Evolutionary conservation across 2,113 vertebrate genomes (phyloP), one percentile per base, ranked within the genome.

Genomic region (Plectropomus leopardus): DNA sequence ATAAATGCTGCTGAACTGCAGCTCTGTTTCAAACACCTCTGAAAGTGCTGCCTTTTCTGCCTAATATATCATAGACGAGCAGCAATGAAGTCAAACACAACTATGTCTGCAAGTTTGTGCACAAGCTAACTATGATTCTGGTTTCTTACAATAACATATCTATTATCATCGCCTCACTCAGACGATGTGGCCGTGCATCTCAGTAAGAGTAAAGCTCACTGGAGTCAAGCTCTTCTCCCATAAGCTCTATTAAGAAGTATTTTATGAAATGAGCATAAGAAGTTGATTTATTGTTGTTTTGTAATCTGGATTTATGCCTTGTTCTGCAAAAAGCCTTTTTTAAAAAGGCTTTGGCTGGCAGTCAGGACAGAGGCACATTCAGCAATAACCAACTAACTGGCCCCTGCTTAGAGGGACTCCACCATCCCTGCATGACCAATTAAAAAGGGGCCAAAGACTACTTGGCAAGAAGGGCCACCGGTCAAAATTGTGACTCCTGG

Each of bases 281-380:
- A 86, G 89, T 92, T 92, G 92, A 92, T 93, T 94, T 92, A 93
- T 92, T 93, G 89, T 94, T 92, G 87, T 86, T 92, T 91, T 30
- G 90, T 95, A 95, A 95, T 92, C 93, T 89, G 93, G 89, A 72
- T 93, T 95, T 94, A 94, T 92, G 80, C 69, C 83, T 93, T 93
- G 90, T 93, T 87, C 85, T 86, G 87, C 85, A 89, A 88, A 94
- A 90, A 91, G 87, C 88, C 82, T 78, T 88, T 92, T n/a, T 85
- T 86, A 89, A 81, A 86, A 91, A 86, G 78, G 85, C 81, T 92
- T 90, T 92, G 77, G 61, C 53, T 59, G 23, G 67, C 26, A 45
- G 69, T 82, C 54, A 3, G 68, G 40, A 32, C 68, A 82, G 68
- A 86, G 78, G 32, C 7, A 57, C 78, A 84, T 89, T 61, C 73